Percentiles rank a stretch among this genome's conserved stretches.
Conservation (phyloP, 2,113 vertebrate species). For the Lasiurus borealis region DNA sequence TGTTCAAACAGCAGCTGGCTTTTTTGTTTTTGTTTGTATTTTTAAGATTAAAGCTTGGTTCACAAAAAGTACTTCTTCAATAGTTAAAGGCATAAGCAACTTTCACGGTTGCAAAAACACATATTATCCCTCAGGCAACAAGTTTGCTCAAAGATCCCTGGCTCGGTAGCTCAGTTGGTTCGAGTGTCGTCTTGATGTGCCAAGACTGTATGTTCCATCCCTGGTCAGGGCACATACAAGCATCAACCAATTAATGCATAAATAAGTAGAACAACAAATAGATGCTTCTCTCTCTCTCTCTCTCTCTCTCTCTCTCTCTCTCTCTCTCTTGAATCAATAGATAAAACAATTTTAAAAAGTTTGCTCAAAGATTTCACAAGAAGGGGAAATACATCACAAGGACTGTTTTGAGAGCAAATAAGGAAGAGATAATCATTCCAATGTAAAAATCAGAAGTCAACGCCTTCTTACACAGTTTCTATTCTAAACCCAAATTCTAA, state of each 20-base stretch:
- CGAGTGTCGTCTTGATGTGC: too few relatives aligned
- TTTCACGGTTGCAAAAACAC: not conserved
- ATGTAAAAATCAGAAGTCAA: not conserved
- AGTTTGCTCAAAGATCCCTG: not conserved
- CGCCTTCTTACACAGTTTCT: not conserved
- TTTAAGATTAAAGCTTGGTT: not conserved
- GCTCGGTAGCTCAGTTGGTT: too few relatives aligned
- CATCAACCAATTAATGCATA: too few relatives aligned
- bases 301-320: too few relatives aligned
- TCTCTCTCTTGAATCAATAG: too few relatives aligned
- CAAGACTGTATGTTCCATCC: too few relatives aligned
- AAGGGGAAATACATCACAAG: not conserved
- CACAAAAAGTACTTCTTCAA: not conserved
- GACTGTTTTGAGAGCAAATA: not conserved
- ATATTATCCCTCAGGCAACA: not conserved
- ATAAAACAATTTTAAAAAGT: too few relatives aligned
- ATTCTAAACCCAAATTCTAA: not conserved
- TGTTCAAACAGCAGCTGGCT: not conserved
- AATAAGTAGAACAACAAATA: too few relatives aligned
- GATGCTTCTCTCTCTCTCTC: too few relatives aligned
- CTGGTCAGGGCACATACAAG: too few relatives aligned
- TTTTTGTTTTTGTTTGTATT: not conserved
- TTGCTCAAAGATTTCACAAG: constrained; percentile 19
- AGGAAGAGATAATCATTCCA: not conserved
- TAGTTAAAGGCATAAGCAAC: not conserved